Evolutionary conservation across 2,113 vertebrate species (phyloP).

Genomic region (Nyctibius bracteatus): DNA sequence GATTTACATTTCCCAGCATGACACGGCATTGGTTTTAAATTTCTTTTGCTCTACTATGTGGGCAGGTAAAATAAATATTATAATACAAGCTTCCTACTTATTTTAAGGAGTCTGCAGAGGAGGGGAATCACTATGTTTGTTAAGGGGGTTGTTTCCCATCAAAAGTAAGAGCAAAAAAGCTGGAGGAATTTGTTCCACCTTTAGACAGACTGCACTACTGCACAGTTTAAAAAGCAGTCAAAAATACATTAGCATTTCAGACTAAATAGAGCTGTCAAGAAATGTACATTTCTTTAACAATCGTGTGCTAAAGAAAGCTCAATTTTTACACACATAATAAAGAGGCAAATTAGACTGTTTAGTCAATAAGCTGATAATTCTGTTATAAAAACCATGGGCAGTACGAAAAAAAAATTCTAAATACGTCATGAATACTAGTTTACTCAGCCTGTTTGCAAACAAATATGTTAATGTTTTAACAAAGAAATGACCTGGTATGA

Average conservation of each 20-base stretch:
- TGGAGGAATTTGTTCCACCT: not conserved
- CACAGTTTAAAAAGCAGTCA: not conserved
- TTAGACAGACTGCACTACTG: not conserved
- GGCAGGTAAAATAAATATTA: not conserved
- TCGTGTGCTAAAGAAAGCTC: not conserved
- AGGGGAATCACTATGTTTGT: not conserved
- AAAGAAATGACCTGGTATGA: not conserved
- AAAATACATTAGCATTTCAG: not conserved
- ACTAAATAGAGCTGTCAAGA: slow-evolving; percentile 22
- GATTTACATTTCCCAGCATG: not conserved
- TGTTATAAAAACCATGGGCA: not conserved
- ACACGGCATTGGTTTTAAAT: not conserved
- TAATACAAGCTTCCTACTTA: not conserved
- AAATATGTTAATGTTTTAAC: not conserved
- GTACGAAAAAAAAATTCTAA: not conserved
- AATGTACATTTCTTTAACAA: not conserved
- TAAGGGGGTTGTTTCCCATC: not conserved
- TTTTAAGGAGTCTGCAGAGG: not conserved
- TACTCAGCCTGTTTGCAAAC: not conserved
- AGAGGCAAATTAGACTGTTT: not conserved
- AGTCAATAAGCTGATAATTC: not conserved
- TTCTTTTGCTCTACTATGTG: not conserved
- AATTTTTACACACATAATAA: not conserved
- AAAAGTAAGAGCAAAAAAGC: not conserved
- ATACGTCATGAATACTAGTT: not conserved